Conservation (phyloP, 2,888 invertebrate species). For the Pammene fasciana region DNA sequence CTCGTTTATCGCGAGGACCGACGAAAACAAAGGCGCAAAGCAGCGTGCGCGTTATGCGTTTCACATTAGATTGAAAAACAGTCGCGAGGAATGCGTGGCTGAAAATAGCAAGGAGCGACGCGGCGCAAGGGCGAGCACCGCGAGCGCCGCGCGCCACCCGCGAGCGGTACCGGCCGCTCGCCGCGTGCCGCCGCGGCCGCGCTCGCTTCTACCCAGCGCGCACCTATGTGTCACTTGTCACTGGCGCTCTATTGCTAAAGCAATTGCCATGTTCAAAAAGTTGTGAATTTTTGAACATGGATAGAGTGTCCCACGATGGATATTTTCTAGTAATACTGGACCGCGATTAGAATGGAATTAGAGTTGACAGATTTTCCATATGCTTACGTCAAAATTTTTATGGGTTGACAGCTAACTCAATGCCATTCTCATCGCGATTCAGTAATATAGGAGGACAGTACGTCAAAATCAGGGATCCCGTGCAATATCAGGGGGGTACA, state of each 20-base stretch:
- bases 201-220: conserved; percentile 53
- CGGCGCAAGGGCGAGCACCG: conserved; percentile 79
- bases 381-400: too few relatives aligned
- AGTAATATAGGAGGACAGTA: too few relatives aligned
- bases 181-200: conserved; percentile 46
- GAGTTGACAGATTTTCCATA: too few relatives aligned
- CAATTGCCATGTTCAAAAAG: too few relatives aligned
- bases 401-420: too few relatives aligned
- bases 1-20: conserved; percentile 56
- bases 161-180: conserved; percentile 47
- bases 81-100: conserved; percentile 80
- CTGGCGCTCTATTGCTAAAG: conserved; percentile 55
- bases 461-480: too few relatives aligned
- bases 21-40: conserved; percentile 73
- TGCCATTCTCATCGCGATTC: too few relatives aligned
- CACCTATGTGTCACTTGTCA: conserved; percentile 77
- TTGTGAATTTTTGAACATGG: too few relatives aligned
- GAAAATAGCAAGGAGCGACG: conserved; percentile 81
- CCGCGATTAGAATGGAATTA: too few relatives aligned
- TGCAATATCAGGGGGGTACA: too few relatives aligned
- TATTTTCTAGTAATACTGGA: too few relatives aligned
- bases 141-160: conserved; percentile 68
- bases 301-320: too few relatives aligned
- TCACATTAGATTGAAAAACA: conserved; percentile 83
- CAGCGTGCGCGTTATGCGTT: conserved; percentile 78